Base-by-base conservation (phyloP, 2,113 vertebrate genomes). In the Oncorhynchus kisutch region DNA sequence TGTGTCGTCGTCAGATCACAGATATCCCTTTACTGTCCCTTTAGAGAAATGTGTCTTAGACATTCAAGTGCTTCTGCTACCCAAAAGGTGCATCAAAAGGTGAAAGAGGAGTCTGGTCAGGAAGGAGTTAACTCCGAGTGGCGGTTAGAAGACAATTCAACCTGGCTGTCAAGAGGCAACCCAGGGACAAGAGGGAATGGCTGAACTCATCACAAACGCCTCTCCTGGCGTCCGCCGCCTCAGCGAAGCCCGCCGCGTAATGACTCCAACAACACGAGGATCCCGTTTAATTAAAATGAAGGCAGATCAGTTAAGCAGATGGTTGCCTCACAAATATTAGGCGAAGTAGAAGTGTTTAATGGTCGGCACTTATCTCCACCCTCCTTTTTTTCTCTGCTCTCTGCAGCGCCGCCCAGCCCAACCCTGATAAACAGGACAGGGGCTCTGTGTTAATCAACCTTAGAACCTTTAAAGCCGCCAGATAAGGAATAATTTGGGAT, bases 251-350 rank as follows among this genome's bases (percentile, higher is more conserved):
- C 59, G 59, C 59, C 59, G 90, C 78, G 88, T 92, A 93, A 93
- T 91, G 92, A 94, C 92, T 92, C 92, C 90, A 87, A 93, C 89
- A 91, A 93, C 91, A 92, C 84, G 88, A 91, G 92, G 94, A 93
- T 94, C 91, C 88, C 90, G 93, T 94, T 94, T 94, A 94, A 94
- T 94, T 94, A 94, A 94, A 94, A 89, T 91, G 91, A 91, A 92
- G 88, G 88, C 76, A 94, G 92, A 94, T 94, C 92, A 94, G 92
- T 94, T 94, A 94, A 92, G 92, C 91, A 93, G 92, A 94, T 93
- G 91, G 90, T 91, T 92, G 18, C 90, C 91, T 84, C 82, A 94
- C 92, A 93, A 93, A 94, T 93, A 93, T 92, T 91, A 91, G 89
- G 88, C 84, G 91, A 91, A 92, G 93, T 92, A 90, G n/a, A 91